phyloP scores from a whole-genome alignment of 2,888 invertebrate species.

The Palloptera scutellata region DNA sequence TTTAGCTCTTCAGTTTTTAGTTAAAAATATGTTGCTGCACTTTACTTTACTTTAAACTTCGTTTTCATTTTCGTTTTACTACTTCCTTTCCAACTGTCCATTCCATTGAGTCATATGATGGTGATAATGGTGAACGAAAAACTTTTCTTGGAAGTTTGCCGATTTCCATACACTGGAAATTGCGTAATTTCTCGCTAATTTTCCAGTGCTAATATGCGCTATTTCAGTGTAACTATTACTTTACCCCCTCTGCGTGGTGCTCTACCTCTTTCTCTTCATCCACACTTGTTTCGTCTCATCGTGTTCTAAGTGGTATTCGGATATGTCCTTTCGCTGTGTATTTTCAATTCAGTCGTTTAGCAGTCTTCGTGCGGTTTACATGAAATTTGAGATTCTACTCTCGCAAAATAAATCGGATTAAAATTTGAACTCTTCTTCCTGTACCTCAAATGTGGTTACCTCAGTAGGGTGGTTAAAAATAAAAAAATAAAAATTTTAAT shows the following conservation, averaged over 20 bases:
- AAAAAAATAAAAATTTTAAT: slow-evolving; percentile 3
- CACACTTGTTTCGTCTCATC: not conserved
- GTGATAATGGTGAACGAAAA: too few relatives aligned
- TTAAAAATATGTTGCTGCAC: too few relatives aligned
- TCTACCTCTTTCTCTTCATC: not conserved
- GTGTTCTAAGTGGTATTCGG: not conserved
- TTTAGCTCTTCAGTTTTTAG: too few relatives aligned
- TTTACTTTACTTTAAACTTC: too few relatives aligned
- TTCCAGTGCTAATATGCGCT: slow-evolving; percentile 21
- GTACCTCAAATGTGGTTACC: too few relatives aligned
- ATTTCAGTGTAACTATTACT: too few relatives aligned
- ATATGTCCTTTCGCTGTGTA: slow-evolving; percentile 35
- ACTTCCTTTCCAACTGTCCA: too few relatives aligned
- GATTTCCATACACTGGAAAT: slow-evolving; percentile 48
- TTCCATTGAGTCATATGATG: too few relatives aligned
- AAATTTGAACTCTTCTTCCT: slow-evolving; percentile 1
- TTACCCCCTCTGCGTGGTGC: not conserved
- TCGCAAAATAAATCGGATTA: slow-evolving; percentile 13
- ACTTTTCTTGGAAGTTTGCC: slow-evolving; percentile 40
- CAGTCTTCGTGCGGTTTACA: slow-evolving; percentile 42
- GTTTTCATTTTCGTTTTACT: too few relatives aligned
- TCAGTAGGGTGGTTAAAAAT: not conserved
- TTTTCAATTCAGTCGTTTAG: slow-evolving; percentile 38
- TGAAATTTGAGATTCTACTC: slow-evolving; percentile 19
- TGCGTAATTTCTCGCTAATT: slow-evolving; percentile 50